Conservation (phyloP, 2,113 vertebrate species). For the Ramphastos sulfuratus region DNA sequence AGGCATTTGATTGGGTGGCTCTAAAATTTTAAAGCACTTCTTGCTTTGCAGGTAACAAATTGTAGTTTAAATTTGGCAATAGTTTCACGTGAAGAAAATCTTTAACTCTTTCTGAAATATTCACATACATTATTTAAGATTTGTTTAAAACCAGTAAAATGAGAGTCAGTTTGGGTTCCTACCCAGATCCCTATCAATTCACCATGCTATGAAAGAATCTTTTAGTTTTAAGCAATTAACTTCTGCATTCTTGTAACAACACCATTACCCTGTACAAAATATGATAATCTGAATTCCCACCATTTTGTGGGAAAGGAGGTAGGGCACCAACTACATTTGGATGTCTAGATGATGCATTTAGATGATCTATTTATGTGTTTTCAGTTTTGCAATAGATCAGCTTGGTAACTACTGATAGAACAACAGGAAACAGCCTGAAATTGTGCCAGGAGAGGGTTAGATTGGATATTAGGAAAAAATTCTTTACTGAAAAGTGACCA, state of each 20-base stretch:
- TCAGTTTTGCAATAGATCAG: neutral
- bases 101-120: neutral
- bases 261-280: neutral
- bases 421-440: too few relatives aligned
- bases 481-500: too few relatives aligned
- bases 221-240: neutral
- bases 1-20: neutral
- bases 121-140: neutral
- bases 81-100: neutral
- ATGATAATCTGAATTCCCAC: neutral
- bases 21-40: neutral
- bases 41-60: neutral
- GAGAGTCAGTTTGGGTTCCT: neutral
- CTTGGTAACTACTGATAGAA: neutral
- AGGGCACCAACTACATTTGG: neutral
- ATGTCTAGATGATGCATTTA: neutral
- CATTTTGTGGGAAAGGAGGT: neutral
- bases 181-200: neutral
- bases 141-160: neutral
- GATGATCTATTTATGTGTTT: slow-evolving; percentile 3
- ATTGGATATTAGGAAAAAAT: too few relatives aligned
- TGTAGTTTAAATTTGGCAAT: neutral
- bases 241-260: neutral
- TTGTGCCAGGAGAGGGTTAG: too few relatives aligned
- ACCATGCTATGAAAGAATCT: neutral